phyloP scores from a whole-genome alignment of 2,797 vertebrate species.

The Myioborus miniatus region DNA sequence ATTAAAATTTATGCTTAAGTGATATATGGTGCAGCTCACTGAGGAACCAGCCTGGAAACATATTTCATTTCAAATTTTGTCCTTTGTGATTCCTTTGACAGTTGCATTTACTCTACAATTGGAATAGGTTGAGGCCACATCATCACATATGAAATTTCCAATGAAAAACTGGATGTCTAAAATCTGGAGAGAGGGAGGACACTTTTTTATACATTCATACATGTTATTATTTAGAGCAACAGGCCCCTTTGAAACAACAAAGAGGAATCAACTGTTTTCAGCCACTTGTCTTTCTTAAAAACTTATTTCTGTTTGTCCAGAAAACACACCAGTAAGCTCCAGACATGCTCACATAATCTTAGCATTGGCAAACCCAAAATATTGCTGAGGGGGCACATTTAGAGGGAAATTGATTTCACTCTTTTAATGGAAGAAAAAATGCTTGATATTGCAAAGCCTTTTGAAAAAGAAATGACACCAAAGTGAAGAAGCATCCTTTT shows the following conservation, averaged over 20 bases:
- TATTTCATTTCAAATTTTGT: not conserved
- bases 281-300: not conserved
- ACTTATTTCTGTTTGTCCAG: not conserved
- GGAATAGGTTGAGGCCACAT: not conserved
- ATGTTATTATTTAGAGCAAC: not conserved
- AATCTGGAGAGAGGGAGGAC: not conserved
- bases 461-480: not conserved
- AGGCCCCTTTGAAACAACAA: not conserved
- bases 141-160: not conserved
- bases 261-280: not conserved
- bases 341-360: not conserved
- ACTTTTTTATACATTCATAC: not conserved
- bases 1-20: not conserved
- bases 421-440: constrained; percentile 15
- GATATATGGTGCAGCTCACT: not conserved
- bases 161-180: not conserved
- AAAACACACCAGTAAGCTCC: not conserved
- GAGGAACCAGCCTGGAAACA: not conserved
- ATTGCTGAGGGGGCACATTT: not conserved
- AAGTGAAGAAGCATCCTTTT: not conserved
- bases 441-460: not conserved
- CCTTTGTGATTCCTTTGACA: not conserved
- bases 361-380: not conserved
- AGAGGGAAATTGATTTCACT: constrained; percentile 21
- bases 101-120: not conserved